Base-by-base conservation (phyloP, 2,113 vertebrate genomes). In the Bubo scandiacus region DNA sequence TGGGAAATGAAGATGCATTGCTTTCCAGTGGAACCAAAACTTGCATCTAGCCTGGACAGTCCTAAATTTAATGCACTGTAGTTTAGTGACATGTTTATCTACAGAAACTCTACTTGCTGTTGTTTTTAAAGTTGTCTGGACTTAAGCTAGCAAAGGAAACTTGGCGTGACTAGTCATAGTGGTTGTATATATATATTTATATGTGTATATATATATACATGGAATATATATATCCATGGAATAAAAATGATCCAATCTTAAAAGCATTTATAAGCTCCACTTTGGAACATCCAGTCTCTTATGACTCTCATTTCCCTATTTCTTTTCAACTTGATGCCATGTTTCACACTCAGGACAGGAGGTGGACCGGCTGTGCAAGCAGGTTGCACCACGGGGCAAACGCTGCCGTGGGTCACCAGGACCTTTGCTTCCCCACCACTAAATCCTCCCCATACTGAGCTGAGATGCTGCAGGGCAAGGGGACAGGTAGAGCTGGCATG, bases 1-100 rank as follows among this genome's bases (percentile, higher is more conserved):
- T 92, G 94, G 92, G 77, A 57, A 84, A 67, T 66, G 84, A 88
- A 91, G 88, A 90, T 81, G 12, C 85, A 45, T 90, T 77, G 82
- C 86, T 93, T 94, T 92, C 82, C 45, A 47, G 36, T 22, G 43
- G 75, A 82, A 40, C 59, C 49, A 66, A 38, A 92, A 78, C 62
- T 92, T 91, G 29, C 21, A 51, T 68, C 52, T 71, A 68, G 61
- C 57, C 43, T 43, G 82, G 40, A 68, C 92, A 84, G 23, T 49
- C 72, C 61, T 95, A 88, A 80, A 42, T 79, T 89, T 75, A 75
- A 87, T 68, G 43, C 40, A 21, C 27, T 85, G 40, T 59, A 43
- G 30, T 92, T 88, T 75, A 87, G 22, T 79, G 90, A 61, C 45
- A 36, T 10, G 22, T 90, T 94, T 86, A 42, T 68, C 49, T 73